These are phyloP conservation scores for Pterobdella sp. DNA, from an alignment of 2,888 invertebrate species.

Conservation along the genomic window DNA sequence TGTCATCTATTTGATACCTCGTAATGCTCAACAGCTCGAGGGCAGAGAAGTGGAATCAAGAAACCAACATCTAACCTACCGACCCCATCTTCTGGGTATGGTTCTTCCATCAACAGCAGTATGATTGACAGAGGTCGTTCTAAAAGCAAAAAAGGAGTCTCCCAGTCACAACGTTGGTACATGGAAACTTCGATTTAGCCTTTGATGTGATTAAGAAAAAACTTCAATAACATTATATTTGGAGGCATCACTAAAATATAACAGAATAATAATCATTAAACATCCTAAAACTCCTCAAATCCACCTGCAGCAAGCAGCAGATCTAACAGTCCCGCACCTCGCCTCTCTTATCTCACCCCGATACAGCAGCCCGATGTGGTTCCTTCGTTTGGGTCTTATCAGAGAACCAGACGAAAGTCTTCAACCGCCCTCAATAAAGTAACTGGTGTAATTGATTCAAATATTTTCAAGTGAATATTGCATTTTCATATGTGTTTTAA, in stretches of 20 bases:
- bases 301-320: slow-evolving; percentile 72
- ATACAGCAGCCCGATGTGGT: slow-evolving; percentile 34
- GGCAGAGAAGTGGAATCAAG: slow-evolving; percentile 26
- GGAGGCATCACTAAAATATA: no score
- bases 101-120: slow-evolving; percentile 27
- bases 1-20: not conserved
- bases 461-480: no score
- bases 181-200: not conserved
- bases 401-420: slow-evolving; percentile 16
- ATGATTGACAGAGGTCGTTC: slow-evolving; percentile 54
- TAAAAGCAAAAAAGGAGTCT: slow-evolving; percentile 66
- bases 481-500: no score
- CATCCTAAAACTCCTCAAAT: not conserved
- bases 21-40: slow-evolving; percentile 34
- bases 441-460: no score
- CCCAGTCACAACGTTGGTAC: slow-evolving; percentile 81
- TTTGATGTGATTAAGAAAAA: no score
- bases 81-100: slow-evolving; percentile 25
- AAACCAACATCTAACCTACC: slow-evolving; percentile 19
- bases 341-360: slow-evolving; percentile 66
- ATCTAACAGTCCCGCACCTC: slow-evolving; percentile 84
- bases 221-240: no score
- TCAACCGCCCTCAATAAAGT: slow-evolving; percentile 19
- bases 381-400: not conserved
- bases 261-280: no score